Conservation (phyloP, 2,888 invertebrate species). For the Chrysomela aeneicollis region DNA sequence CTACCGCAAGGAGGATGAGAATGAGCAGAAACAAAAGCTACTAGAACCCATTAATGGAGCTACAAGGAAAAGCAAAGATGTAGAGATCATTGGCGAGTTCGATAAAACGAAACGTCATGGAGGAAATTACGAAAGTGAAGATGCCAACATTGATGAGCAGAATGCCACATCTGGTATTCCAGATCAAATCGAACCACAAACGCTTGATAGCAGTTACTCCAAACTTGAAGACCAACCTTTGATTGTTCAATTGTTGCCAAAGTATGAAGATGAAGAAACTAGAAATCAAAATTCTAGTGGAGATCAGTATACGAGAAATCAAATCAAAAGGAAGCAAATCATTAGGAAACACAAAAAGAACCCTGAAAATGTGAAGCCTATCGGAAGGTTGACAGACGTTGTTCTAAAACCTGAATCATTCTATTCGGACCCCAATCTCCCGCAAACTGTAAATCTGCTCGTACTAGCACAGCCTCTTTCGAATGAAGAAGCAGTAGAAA, state of each 20-base stretch:
- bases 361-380: neutral
- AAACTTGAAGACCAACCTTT: conserved; percentile 8
- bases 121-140: conserved; percentile 42
- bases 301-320: conserved; percentile 19
- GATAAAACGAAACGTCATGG: conserved; percentile 43
- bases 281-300: neutral
- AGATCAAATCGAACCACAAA: neutral
- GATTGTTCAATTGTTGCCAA: conserved; percentile 18
- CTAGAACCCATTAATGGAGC: neutral
- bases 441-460: conserved; percentile 51
- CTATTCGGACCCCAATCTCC: conserved; percentile 52
- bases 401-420: conserved; percentile 51
- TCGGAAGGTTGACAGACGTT: conserved; percentile 46
- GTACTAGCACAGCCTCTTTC: conserved; percentile 33
- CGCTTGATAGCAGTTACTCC: neutral
- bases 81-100: conserved; percentile 39
- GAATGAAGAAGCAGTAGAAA: conserved; percentile 34
- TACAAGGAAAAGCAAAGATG: conserved; percentile 27
- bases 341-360: conserved; percentile 7
- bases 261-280: conserved; percentile 22
- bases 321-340: neutral
- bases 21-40: conserved; percentile 17
- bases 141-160: conserved; percentile 42
- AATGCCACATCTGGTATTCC: conserved; percentile 43
- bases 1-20: conserved; percentile 16